A percentile compares a stretch with the other conserved stretches of the same genome.
phyloP scores from a whole-genome alignment of 1,140 invertebrate species.

The Chymomyza costata region DNA sequence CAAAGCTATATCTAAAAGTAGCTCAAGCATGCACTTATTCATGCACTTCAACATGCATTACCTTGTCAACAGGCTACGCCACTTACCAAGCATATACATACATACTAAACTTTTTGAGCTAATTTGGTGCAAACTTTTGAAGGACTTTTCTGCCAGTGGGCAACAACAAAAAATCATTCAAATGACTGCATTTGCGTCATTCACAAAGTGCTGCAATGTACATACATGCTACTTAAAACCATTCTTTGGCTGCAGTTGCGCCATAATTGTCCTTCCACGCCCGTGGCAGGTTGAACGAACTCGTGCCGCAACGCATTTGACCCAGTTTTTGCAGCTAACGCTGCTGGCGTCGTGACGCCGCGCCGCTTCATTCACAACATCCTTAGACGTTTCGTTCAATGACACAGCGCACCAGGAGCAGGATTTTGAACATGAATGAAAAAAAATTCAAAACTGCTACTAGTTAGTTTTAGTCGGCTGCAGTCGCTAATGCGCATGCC shows the following conservation, averaged over 20 bases:
- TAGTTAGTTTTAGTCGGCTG: no score
- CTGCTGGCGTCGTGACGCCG: conserved; percentile 7
- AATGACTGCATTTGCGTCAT: conserved; percentile 47
- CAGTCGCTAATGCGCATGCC: conserved; percentile 50
- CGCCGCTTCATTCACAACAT: conserved; percentile 37
- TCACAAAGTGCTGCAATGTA: conserved; percentile 27
- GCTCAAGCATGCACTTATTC: no score
- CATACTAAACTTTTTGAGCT: no score
- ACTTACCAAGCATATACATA: not conserved
- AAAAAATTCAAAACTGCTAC: conserved; percentile 22
- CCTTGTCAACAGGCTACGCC: no score
- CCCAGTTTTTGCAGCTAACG: conserved; percentile 42
- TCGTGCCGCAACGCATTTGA: conserved; percentile 33
- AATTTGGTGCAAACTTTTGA: no score
- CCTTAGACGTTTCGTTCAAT: conserved; percentile 27
- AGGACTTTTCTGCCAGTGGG: conserved; percentile 24
- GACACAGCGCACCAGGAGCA: conserved; percentile 11
- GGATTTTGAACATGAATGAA: conserved; percentile 48
- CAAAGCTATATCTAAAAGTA: no score
- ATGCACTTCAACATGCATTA: no score
- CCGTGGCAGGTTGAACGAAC: conserved; percentile 53
- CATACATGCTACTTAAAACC: not conserved
- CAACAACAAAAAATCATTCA: no score
- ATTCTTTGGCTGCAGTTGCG: conserved; percentile 29
- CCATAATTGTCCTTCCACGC: conserved; percentile 56